These are phyloP conservation scores for Carettochelys insculpta DNA, from an alignment of 2,113 vertebrate genomes.

Conservation along the genomic window DNA sequence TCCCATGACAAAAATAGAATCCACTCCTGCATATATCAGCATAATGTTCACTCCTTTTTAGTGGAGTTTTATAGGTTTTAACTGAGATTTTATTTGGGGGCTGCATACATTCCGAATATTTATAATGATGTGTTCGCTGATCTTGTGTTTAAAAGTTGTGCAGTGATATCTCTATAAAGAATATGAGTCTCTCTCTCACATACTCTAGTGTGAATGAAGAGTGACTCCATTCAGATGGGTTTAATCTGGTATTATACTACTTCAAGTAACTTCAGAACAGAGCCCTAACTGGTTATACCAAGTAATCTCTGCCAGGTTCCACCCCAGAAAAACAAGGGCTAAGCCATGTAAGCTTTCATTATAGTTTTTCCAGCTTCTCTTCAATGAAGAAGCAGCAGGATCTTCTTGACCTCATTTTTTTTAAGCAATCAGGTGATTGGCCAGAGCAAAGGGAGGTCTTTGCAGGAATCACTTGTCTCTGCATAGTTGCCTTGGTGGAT, in stretches of 20 bases:
- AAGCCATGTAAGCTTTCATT: no score
- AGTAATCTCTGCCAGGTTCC: no score
- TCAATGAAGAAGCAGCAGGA: no score
- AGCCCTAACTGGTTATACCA: no score
- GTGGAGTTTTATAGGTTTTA: background rate
- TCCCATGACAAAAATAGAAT: background rate
- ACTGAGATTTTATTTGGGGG: background rate
- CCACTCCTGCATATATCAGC: background rate
- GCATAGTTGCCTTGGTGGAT: no score
- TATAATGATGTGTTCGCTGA: background rate
- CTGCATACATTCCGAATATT: background rate
- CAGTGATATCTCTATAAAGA: background rate
- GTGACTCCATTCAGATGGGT: background rate
- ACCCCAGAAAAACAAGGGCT: no score
- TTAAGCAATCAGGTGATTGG: no score
- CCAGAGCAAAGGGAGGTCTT: no score
- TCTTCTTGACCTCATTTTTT: no score
- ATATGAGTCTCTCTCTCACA: background rate
- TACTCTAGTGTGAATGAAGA: background rate
- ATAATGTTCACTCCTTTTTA: background rate
- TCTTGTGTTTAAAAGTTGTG: background rate
- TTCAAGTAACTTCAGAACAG: background rate
- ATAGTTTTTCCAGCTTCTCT: no score
- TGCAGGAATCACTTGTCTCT: no score
- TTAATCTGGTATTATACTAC: no score